A percentile compares a stretch with the other conserved stretches of the same genome.
phyloP scores from a whole-genome alignment of 2,113 vertebrate genomes.

The Myrmecophaga tridactyla region DNA sequence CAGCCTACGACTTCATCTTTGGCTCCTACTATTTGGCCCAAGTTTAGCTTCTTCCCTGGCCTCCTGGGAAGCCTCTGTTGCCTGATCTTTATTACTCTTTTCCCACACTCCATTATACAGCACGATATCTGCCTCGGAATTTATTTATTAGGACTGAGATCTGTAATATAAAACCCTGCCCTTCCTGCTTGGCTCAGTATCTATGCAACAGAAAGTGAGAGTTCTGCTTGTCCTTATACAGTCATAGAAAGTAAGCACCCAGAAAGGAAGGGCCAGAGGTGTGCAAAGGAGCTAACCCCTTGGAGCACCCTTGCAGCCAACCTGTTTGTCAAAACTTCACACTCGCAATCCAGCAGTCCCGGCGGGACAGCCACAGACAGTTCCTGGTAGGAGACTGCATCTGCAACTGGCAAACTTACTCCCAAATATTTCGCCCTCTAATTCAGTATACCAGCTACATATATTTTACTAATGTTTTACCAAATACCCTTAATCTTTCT shows the following conservation, averaged over 20 bases:
- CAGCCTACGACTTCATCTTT: neutral
- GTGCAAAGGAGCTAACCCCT: slow-evolving; percentile 42
- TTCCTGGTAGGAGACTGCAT: neutral
- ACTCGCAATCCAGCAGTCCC: slow-evolving; percentile 38
- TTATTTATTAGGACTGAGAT: slow-evolving; percentile 73
- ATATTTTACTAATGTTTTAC: slow-evolving; percentile 43
- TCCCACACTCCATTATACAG: slow-evolving; percentile 72
- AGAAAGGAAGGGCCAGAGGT: slow-evolving; percentile 38
- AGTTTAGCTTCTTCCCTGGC: slow-evolving; percentile 26
- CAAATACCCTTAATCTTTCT: slow-evolving; percentile 42
- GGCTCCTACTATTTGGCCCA: slow-evolving; percentile 63
- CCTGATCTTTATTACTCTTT: slow-evolving; percentile 72
- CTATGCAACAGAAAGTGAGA: slow-evolving; percentile 20
- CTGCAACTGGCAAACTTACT: slow-evolving; percentile 37
- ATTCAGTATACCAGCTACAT: neutral
- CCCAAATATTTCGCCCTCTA: slow-evolving; percentile 55
- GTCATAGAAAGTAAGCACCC: slow-evolving; percentile 46
- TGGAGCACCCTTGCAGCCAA: slow-evolving; percentile 52
- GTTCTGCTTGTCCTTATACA: slow-evolving; percentile 33
- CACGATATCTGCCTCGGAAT: slow-evolving; percentile 63
- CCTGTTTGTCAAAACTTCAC: slow-evolving; percentile 69
- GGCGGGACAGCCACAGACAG: slow-evolving; percentile 46
- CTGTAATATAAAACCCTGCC: slow-evolving; percentile 54
- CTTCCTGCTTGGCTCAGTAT: slow-evolving; percentile 58
- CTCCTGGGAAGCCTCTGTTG: slow-evolving; percentile 60